Conservation (phyloP, 2,888 invertebrate genomes). For the Petrolisthes cinctipes region DNA sequence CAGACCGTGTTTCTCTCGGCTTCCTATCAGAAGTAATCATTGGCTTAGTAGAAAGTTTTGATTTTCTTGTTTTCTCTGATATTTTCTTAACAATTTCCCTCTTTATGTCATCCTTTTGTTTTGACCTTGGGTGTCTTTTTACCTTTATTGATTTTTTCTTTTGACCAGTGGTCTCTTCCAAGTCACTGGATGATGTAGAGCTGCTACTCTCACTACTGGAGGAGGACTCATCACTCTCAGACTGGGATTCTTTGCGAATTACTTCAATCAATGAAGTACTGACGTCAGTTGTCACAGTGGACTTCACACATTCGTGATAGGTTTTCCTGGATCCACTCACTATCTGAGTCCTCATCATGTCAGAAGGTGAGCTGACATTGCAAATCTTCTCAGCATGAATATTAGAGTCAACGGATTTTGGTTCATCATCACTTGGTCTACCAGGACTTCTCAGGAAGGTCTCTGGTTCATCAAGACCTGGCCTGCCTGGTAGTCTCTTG, state of each 20-base stretch:
- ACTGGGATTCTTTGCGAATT: neutral
- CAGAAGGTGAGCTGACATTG: too few species aligned
- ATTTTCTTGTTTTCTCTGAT: neutral
- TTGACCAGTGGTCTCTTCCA: neutral
- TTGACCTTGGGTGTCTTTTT: neutral
- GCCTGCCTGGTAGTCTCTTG: neutral
- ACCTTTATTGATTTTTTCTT: neutral
- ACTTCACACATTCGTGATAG: too few species aligned
- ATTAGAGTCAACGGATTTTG: neutral
- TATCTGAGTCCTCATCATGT: too few species aligned
- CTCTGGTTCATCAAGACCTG: conserved; percentile 6
- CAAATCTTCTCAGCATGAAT: too few species aligned
- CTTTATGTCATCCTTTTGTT: conserved; percentile 12
- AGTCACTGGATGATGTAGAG: neutral
- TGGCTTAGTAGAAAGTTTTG: neutral
- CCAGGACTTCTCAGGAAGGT: neutral
- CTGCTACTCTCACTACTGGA: neutral
- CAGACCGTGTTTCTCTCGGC: neutral
- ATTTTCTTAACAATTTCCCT: neutral
- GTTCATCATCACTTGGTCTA: neutral
- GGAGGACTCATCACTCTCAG: neutral
- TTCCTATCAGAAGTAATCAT: neutral
- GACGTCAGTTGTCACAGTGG: too few species aligned
- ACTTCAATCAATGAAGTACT: too few species aligned
- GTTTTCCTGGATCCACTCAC: too few species aligned